phyloP scores from a whole-genome alignment of 1,140 invertebrate species.

The Cotesia typhae region DNA sequence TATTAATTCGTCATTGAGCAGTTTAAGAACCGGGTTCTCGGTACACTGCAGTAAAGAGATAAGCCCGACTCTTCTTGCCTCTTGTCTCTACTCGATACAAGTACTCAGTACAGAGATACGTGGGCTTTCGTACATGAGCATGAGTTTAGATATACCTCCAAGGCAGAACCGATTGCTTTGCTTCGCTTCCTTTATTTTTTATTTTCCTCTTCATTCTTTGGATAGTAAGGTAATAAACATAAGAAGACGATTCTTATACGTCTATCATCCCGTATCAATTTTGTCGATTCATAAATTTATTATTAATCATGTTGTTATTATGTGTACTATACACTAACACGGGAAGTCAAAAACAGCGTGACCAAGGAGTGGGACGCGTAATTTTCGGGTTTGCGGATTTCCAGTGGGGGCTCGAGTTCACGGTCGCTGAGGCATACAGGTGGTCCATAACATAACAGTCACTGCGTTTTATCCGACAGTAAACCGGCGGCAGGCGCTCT shows the following conservation, averaged over 20 bases:
- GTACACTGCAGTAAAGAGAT: conserved; percentile 32
- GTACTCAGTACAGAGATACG: conserved; percentile 45
- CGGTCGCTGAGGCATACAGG: conserved; percentile 65
- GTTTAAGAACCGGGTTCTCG: conserved; percentile 18
- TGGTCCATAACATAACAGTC: conserved; percentile 68
- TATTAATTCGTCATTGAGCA: conserved; percentile 51
- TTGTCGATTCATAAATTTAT: background rate
- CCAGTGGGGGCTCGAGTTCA: conserved; percentile 51
- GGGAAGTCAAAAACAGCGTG: background rate
- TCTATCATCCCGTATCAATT: background rate
- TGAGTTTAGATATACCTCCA: conserved; percentile 10
- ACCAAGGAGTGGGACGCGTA: background rate
- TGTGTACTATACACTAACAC: too few species aligned
- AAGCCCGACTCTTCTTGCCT: conserved; percentile 32
- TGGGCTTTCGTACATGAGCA: conserved; percentile 24
- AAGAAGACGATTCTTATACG: background rate
- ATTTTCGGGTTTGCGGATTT: conserved; percentile 23
- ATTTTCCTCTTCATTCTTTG: background rate
- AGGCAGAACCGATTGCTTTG: background rate
- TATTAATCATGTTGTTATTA: too few species aligned
- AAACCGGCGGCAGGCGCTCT: conserved; percentile 65
- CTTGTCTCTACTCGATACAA: conserved; percentile 29
- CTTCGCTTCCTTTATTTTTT: background rate
- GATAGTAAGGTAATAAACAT: too few species aligned
- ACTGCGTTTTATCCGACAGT: conserved; percentile 67